phyloP scores from a whole-genome alignment of 2,113 vertebrate genomes.

The Oreochromis tanganicae region DNA sequence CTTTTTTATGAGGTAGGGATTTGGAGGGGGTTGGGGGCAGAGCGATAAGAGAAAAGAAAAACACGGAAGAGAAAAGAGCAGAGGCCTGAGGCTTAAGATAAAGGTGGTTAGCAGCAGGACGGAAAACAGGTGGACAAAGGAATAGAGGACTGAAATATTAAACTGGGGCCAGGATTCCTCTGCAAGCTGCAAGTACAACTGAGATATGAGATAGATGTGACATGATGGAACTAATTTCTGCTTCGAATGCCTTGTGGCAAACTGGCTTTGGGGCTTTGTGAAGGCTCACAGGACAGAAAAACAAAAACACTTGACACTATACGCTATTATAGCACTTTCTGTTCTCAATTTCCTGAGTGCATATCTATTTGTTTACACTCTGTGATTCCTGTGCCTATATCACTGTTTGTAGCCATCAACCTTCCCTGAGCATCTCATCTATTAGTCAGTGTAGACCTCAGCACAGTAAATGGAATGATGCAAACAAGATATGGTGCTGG shows the following conservation, averaged over 20 bases:
- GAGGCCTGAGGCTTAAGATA: neutral
- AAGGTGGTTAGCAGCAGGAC: constrained; percentile 10
- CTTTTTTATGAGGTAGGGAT: neutral
- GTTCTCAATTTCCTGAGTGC: neutral
- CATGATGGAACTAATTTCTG: constrained; percentile 23
- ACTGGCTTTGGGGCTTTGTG: neutral
- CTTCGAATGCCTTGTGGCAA: neutral
- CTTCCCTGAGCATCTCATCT: neutral
- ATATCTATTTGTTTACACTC: neutral
- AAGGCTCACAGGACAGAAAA: neutral
- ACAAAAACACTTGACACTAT: neutral
- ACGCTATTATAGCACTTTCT: neutral
- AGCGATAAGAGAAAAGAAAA: constrained; percentile 5
- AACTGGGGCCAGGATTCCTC: constrained; percentile 1
- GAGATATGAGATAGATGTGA: constrained; percentile 32
- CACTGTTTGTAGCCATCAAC: neutral
- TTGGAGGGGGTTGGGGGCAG: neutral
- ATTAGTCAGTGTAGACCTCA: neutral
- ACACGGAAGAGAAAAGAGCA: neutral
- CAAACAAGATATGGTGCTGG: neutral
- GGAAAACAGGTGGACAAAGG: constrained; percentile 7
- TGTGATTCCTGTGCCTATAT: neutral
- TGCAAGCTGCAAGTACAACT: constrained; percentile 9
- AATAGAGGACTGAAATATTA: constrained; percentile 18
- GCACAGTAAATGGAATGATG: constrained; percentile 35